Percentiles rank a stretch among this genome's conserved stretches.
Evolutionary conservation across 2,888 invertebrate species (phyloP).

Genomic region (Hypsopygia costalis): DNA sequence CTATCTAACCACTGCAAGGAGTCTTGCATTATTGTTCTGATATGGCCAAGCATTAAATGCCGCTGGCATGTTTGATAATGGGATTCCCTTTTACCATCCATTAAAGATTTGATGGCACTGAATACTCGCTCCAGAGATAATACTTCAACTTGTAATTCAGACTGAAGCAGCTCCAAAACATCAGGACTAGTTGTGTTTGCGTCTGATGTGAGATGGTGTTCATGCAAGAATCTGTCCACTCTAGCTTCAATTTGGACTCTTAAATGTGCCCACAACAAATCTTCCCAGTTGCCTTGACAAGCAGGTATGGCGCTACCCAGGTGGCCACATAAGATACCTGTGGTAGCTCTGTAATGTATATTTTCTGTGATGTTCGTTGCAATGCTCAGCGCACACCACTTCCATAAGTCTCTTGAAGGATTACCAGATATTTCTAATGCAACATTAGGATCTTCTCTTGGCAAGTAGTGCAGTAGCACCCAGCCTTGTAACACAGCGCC

Average conservation of each 20-base stretch:
- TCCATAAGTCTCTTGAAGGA: conserved; percentile 89
- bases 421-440: conserved; percentile 88
- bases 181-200: conserved; percentile 63
- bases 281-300: conserved; percentile 91
- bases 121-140: conserved; percentile 64
- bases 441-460: conserved; percentile 78
- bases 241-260: conserved; percentile 90
- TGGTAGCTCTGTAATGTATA: conserved; percentile 82
- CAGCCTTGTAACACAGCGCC: conserved; percentile 95
- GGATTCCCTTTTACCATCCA: conserved; percentile 80
- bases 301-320: conserved; percentile 87
- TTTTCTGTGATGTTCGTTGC: conserved; percentile 78
- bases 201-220: conserved; percentile 67
- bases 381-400: conserved; percentile 85
- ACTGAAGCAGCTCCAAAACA: conserved; percentile 61
- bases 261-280: conserved; percentile 93
- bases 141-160: conserved; percentile 58
- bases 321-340: conserved; percentile 92
- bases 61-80: conserved; percentile 91
- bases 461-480: conserved; percentile 92
- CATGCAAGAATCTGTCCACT: conserved; percentile 84
- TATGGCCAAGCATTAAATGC: conserved; percentile 90
- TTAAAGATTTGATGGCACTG: conserved; percentile 62
- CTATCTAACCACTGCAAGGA: conserved; percentile 84
- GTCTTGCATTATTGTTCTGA: conserved; percentile 86